A percentile compares a stretch with the other conserved stretches of the same genome.
Evolutionary conservation across 2,113 vertebrate species (phyloP).

Genomic region (Neodontobutis hainanensis): DNA sequence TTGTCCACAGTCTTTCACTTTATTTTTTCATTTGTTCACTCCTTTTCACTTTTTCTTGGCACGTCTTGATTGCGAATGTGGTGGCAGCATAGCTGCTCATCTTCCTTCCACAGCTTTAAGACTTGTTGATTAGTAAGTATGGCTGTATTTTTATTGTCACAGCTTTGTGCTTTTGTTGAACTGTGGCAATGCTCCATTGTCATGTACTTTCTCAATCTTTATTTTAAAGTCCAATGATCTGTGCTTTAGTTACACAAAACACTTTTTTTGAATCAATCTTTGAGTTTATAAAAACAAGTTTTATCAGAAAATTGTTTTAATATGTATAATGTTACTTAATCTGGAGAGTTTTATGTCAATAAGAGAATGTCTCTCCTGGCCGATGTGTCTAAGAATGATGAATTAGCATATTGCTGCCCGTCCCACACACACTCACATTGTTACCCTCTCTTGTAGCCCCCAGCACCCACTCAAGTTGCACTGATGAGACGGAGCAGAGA

Average conservation of each 20-base stretch:
- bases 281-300: not conserved
- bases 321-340: not conserved
- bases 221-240: conserved; percentile 19
- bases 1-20: conserved; percentile 79
- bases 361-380: conserved; percentile 30
- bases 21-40: conserved; percentile 74
- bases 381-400: conserved; percentile 42
- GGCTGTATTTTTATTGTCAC: conserved; percentile 64
- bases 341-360: conserved; percentile 30
- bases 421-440: conserved; percentile 39
- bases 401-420: conserved; percentile 46
- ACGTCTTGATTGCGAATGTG: conserved; percentile 67
- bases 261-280: not conserved
- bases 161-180: conserved; percentile 65
- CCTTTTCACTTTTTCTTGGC: conserved; percentile 78
- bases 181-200: conserved; percentile 54
- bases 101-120: conserved; percentile 73
- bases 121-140: conserved; percentile 73
- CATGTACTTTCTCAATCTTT: conserved; percentile 52
- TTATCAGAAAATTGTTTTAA: not conserved
- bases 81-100: conserved; percentile 74
- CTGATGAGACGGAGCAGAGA: conserved; percentile 40
- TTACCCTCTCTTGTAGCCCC: conserved; percentile 39
- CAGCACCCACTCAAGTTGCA: conserved; percentile 60
- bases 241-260: conserved; percentile 11